These are phyloP conservation scores for Teinopalpus imperialis DNA, from an alignment of 2,888 invertebrate genomes.

Conservation along the genomic window DNA sequence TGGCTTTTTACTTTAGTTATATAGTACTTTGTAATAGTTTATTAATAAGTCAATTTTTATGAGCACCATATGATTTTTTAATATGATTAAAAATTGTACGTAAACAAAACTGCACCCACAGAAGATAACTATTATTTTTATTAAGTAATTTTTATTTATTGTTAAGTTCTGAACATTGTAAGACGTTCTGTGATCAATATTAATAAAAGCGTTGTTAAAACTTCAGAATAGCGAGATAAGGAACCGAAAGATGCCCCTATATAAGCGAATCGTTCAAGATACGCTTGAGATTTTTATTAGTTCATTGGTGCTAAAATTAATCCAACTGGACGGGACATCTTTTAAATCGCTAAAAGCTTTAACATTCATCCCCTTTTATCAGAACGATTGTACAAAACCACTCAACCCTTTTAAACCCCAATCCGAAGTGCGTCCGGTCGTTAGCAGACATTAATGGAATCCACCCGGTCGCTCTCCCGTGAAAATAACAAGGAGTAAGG, in stretches of 20 bases:
- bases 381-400: slow-evolving; percentile 79
- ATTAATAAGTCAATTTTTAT: too few relatives aligned
- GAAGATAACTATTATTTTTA: too few relatives aligned
- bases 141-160: too few relatives aligned
- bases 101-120: too few relatives aligned
- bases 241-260: slow-evolving; percentile 25
- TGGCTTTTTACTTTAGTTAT: too few relatives aligned
- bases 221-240: slow-evolving; percentile 27
- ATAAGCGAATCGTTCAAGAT: slow-evolving; percentile 29
- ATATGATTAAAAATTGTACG: too few relatives aligned
- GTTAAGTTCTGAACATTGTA: neutral
- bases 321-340: slow-evolving; percentile 63
- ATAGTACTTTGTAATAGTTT: too few relatives aligned
- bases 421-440: slow-evolving; percentile 79
- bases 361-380: slow-evolving; percentile 76
- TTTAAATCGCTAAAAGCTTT: slow-evolving; percentile 75
- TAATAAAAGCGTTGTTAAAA: slow-evolving; percentile 21
- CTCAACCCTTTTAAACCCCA: slow-evolving; percentile 81
- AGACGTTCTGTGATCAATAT: slow-evolving; percentile 9
- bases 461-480: slow-evolving; percentile 70
- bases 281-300: slow-evolving; percentile 45
- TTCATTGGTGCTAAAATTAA: slow-evolving; percentile 51
- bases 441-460: slow-evolving; percentile 81
- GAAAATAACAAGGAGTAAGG: slow-evolving; percentile 73
- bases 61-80: too few relatives aligned